These are phyloP conservation scores for Cyprinodon variegatus DNA, from an alignment of 2,113 vertebrate genomes.

Conservation along the genomic window DNA sequence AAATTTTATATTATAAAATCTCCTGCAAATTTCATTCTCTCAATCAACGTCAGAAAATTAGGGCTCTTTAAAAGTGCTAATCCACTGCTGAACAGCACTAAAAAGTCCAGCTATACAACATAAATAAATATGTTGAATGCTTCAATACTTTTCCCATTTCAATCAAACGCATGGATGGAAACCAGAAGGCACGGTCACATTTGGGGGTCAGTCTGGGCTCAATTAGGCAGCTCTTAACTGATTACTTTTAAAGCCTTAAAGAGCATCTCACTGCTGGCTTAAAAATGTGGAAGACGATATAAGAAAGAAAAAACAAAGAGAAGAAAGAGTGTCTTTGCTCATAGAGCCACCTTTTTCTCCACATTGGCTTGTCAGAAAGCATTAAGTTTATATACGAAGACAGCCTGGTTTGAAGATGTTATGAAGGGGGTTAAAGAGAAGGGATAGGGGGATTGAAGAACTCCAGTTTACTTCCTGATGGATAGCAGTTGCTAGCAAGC, in stretches of 20 bases:
- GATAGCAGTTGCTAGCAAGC: conserved; percentile 47
- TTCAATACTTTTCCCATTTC: conserved; percentile 65
- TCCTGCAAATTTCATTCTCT: conserved; percentile 62
- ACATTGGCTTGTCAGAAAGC: conserved; percentile 61
- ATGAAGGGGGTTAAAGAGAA: conserved; percentile 62
- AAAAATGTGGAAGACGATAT: conserved; percentile 52
- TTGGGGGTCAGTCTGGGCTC: conserved; percentile 69
- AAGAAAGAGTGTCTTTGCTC: conserved; percentile 29
- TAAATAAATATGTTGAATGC: conserved; percentile 72
- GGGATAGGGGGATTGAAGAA: conserved; percentile 48
- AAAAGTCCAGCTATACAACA: conserved; percentile 58
- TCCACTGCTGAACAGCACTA: conserved; percentile 54
- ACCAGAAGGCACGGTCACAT: conserved; percentile 68
- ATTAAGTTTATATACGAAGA: conserved; percentile 74
- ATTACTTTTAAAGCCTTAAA: conserved; percentile 74
- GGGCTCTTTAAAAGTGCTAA: conserved; percentile 69
- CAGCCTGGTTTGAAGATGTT: conserved; percentile 72
- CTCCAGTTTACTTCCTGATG: conserved; percentile 52
- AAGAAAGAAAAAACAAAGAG: conserved; percentile 25
- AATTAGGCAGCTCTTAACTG: conserved; percentile 69
- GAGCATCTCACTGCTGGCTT: conserved; percentile 54
- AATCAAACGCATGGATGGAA: conserved; percentile 70
- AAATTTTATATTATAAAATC: too few species aligned
- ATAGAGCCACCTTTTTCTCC: conserved; percentile 10
- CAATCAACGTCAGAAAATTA: conserved; percentile 47